Percentiles rank a stretch among this genome's conserved stretches.
These are phyloP conservation scores for Amphimallon solstitiale DNA, from an alignment of 2,888 invertebrate species.

Conservation along the genomic window DNA sequence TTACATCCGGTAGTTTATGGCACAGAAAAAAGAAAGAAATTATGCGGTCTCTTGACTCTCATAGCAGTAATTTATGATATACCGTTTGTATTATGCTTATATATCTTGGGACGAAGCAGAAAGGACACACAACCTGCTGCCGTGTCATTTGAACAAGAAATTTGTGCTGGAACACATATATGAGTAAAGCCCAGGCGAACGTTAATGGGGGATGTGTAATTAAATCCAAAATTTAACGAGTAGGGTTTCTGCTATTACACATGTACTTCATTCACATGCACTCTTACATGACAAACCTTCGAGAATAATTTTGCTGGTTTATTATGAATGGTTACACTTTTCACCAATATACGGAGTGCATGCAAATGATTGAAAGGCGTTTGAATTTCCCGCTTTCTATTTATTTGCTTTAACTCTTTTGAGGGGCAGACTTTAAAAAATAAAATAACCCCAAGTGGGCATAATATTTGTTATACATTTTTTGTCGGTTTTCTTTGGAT, in stretches of 20 bases:
- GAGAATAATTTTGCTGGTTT: slow-evolving; percentile 8
- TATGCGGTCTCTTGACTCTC: not conserved
- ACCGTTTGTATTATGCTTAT: slow-evolving; percentile 10
- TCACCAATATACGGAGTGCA: too few relatives aligned
- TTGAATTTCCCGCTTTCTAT: too few relatives aligned
- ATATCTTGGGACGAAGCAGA: not conserved
- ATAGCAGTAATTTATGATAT: slow-evolving; percentile 21
- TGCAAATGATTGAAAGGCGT: too few relatives aligned
- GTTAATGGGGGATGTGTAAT: slow-evolving; percentile 11
- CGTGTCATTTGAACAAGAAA: slow-evolving; percentile 29
- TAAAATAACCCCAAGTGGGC: too few relatives aligned
- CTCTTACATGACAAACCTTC: not conserved
- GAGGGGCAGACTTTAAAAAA: too few relatives aligned
- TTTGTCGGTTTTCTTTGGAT: too few relatives aligned
- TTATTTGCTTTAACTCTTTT: too few relatives aligned
- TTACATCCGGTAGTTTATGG: not conserved
- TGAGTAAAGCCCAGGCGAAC: slow-evolving; percentile 13
- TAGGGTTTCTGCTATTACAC: slow-evolving; percentile 2
- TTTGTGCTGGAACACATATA: not conserved
- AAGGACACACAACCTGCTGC: slow-evolving; percentile 26
- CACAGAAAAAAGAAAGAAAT: slow-evolving; percentile 1
- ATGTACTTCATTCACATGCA: too few relatives aligned
- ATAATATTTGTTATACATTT: too few relatives aligned
- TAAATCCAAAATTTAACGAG: slow-evolving; percentile 24
- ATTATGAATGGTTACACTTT: slow-evolving; percentile 1